Evolutionary conservation across 2,113 vertebrate species (phyloP).

Genomic region (Addax nasomaculatus): DNA sequence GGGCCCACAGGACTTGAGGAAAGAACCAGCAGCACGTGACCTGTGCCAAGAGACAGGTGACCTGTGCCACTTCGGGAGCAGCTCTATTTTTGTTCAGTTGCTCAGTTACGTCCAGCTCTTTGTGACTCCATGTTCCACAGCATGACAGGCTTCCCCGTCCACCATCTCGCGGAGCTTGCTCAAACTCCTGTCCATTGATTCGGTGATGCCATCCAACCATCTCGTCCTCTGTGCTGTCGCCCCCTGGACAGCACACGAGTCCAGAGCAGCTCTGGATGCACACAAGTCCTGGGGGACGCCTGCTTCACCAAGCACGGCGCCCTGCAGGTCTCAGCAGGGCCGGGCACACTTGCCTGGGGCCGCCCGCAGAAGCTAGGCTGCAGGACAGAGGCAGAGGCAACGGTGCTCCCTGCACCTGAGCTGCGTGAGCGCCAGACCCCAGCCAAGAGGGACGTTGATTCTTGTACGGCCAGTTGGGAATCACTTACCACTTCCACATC

Average conservation of each 20-base stretch:
- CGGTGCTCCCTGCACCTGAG: neutral
- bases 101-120: neutral
- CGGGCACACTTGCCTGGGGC: neutral
- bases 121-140: neutral
- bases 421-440: accelerated
- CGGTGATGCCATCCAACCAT: neutral
- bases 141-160: neutral
- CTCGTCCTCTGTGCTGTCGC: neutral
- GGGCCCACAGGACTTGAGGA: neutral
- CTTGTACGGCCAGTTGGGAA: accelerated
- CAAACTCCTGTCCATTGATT: neutral
- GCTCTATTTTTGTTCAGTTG: neutral
- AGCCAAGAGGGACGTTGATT: neutral
- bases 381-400: neutral
- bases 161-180: neutral
- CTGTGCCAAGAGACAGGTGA: too few species aligned
- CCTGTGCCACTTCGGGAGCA: neutral
- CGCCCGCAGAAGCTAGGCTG: accelerated
- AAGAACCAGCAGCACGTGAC: too few species aligned
- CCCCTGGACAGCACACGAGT: neutral
- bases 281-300: accelerated
- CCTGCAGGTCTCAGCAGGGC: accelerated
- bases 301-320: accelerated
- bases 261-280: neutral
- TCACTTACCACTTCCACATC: neutral